These are phyloP conservation scores for Bombus huntii DNA, from an alignment of 1,140 invertebrate genomes.

Conservation along the genomic window DNA sequence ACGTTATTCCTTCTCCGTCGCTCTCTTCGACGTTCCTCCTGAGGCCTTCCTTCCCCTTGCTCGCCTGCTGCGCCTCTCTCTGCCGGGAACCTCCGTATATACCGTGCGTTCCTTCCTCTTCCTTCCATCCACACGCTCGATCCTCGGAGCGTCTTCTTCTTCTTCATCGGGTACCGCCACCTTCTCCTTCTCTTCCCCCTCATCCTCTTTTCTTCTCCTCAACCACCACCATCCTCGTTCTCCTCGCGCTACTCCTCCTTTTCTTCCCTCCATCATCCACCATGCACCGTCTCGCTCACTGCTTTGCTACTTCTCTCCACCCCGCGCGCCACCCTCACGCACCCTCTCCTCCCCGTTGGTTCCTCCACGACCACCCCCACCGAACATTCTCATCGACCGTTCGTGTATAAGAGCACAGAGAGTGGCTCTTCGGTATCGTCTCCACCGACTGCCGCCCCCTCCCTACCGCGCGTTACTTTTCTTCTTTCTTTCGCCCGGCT, in stretches of 20 bases:
- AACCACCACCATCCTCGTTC: slow-evolving; percentile 7
- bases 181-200: slow-evolving; percentile 15
- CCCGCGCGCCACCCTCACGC: slow-evolving; percentile 43
- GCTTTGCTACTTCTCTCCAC: slow-evolving; percentile 32
- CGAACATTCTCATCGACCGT: slow-evolving; percentile 72
- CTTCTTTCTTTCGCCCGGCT: slow-evolving; percentile 29
- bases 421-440: slow-evolving; percentile 58
- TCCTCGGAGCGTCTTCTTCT: slow-evolving; percentile 27
- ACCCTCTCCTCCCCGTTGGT: slow-evolving; percentile 39
- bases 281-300: slow-evolving; percentile 24
- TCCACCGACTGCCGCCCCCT: slow-evolving; percentile 25
- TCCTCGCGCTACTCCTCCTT: slow-evolving; percentile 24
- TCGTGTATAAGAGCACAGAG: slow-evolving; percentile 63
- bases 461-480: slow-evolving; percentile 10
- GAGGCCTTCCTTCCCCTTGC: slow-evolving; percentile 42
- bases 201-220: slow-evolving; percentile 35
- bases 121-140: slow-evolving; percentile 38
- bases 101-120: slow-evolving; percentile 46
- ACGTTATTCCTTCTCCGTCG: slow-evolving; percentile 5
- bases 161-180: slow-evolving; percentile 4
- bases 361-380: slow-evolving; percentile 68
- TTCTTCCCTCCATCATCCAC: slow-evolving; percentile 26
- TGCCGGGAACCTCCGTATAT: slow-evolving; percentile 23
- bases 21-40: slow-evolving; percentile 29
- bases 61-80: background rate